Base-by-base conservation (phyloP, 2,888 invertebrate species). In the Punctoribates punctum region DNA sequence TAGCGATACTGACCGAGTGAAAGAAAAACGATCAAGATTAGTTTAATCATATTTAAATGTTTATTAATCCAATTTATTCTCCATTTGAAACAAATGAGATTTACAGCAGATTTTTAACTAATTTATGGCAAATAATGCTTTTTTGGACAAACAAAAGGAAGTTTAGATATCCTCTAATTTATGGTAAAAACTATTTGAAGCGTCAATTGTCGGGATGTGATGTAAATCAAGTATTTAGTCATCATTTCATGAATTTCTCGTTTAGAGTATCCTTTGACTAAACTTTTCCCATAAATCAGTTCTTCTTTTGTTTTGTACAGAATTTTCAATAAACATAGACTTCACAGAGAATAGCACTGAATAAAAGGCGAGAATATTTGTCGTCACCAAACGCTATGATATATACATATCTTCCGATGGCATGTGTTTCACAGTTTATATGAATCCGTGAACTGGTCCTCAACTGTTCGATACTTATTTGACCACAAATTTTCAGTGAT, bases 261-360 rank as follows among this genome's bases (percentile, higher is more conserved):
- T n/a, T n/a, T n/a, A n/a, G n/a, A n/a, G n/a, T n/a, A n/a, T n/a
- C n/a, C n/a, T n/a, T 57, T 57, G 20, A 57, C 6, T 57, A 20
- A 57, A 23, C 4, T 57, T 57, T 54, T 57, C 1, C 9, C 25
- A 57, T 4, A 51, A 51, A 20, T 51, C 51, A 2, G 5, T 25
- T 57, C n/a, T 57, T 57, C 9, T 57, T 25, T 20, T 23, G 13
- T 23, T 57, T 57, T 57, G 25, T 25, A 23, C 4, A 51, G 1
- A 25, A 23, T 57, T 62, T 62, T 80, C 72, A 84, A 78, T 86
- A 86, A 29, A 86, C 85, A 82, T 85, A 83, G 11, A 87, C 86
- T 82, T 87, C 86, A 80, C 87, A 87, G 25, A 87, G 81, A 27
- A 86, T 85, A 42, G 86, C 85, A 70, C 85, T 85, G 81, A 86